Percentiles rank a stretch among this genome's conserved stretches.
These are phyloP conservation scores for Sardina pilchardus DNA, from an alignment of 2,113 vertebrate species.

Conservation along the genomic window DNA sequence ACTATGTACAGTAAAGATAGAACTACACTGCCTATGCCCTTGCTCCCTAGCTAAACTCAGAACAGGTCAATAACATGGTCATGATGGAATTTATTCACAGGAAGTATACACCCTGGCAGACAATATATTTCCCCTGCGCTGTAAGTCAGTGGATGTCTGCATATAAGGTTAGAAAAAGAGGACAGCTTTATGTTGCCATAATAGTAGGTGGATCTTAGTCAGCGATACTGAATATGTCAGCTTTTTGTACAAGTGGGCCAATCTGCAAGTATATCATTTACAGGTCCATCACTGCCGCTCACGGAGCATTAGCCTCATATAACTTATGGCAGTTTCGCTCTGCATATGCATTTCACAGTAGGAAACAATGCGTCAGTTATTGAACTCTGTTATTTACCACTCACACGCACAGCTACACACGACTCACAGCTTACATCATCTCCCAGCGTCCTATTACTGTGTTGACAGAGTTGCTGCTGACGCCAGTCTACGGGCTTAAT, in stretches of 20 bases:
- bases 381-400: not conserved
- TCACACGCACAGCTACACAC: conserved; percentile 35
- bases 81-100: not conserved
- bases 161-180: not conserved
- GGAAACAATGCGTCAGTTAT: not conserved
- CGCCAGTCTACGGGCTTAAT: conserved; percentile 65
- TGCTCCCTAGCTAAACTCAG: not conserved
- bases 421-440: conserved; percentile 44
- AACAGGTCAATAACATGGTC: not conserved
- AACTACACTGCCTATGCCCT: not conserved
- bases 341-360: not conserved
- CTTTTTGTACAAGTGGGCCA: not conserved
- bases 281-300: not conserved
- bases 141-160: not conserved
- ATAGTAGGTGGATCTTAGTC: not conserved
- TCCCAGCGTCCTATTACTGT: conserved; percentile 15
- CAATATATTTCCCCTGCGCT: not conserved
- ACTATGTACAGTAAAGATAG: not conserved
- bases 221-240: not conserved
- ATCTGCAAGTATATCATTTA: not conserved
- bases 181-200: not conserved
- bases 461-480: conserved; percentile 67
- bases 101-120: not conserved
- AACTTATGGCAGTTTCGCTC: not conserved
- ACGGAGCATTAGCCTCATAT: not conserved